Evolutionary conservation across 2,888 invertebrate genomes (phyloP).

Genomic region (Anoplius nigerrimus): DNA sequence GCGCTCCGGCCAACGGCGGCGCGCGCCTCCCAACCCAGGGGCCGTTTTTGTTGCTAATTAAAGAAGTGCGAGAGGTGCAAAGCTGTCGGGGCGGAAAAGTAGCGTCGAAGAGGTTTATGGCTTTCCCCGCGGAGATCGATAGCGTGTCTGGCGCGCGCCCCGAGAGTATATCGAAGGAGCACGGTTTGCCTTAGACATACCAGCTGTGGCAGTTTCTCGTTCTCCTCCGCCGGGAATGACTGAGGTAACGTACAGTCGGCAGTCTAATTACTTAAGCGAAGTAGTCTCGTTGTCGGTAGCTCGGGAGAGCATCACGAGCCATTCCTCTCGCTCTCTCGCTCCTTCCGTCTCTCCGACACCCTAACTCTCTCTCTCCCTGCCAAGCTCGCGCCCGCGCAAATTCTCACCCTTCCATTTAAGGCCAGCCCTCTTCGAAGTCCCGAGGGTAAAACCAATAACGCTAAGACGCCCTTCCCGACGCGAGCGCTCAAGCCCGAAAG

Average conservation of each 20-base stretch:
- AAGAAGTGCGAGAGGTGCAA: background rate
- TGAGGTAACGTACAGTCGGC: conserved; percentile 68
- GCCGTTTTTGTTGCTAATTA: background rate
- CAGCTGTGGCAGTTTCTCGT: conserved; percentile 45
- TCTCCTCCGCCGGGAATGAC: conserved; percentile 57
- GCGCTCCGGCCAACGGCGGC: background rate
- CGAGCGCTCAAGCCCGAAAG: conserved; percentile 51
- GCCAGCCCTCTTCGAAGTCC: conserved; percentile 43
- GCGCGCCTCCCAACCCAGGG: background rate
- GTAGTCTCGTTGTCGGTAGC: conserved; percentile 62
- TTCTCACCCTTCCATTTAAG: conserved; percentile 47
- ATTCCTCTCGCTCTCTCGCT: conserved; percentile 38
- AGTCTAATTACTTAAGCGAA: conserved; percentile 72
- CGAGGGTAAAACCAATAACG: conserved; percentile 73
- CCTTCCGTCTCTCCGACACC: background rate
- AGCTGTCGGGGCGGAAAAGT: background rate
- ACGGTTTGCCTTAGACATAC: conserved; percentile 12
- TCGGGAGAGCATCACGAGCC: conserved; percentile 40
- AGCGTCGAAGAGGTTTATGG: conserved; percentile 1
- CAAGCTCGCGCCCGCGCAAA: conserved; percentile 29
- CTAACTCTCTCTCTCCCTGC: conserved; percentile 23
- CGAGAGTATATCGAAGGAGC: background rate
- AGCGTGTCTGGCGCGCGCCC: conserved; percentile 2
- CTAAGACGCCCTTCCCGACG: conserved; percentile 64
- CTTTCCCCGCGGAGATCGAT: background rate